phyloP scores from a whole-genome alignment of 2,113 vertebrate species.

The Parotia lawesii region DNA sequence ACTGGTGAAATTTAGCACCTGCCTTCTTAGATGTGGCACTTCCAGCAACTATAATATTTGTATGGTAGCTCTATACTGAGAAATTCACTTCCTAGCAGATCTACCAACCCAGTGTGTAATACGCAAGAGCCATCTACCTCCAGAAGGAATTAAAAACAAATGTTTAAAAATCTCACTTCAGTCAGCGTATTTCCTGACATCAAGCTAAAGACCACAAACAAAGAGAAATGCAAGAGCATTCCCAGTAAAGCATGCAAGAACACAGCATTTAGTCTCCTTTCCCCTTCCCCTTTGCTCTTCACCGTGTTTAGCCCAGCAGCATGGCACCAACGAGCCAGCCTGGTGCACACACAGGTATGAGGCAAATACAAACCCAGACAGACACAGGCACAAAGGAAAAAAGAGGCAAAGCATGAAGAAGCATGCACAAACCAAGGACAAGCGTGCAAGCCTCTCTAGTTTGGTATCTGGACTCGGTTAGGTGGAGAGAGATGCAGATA shows the following conservation, averaged over 20 bases:
- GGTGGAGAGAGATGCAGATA: slow-evolving; percentile 64
- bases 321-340: slow-evolving; percentile 32
- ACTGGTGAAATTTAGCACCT: background rate
- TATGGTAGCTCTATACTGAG: background rate
- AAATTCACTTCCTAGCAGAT: background rate
- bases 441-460: slow-evolving; percentile 46
- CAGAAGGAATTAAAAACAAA: background rate
- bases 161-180: background rate
- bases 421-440: slow-evolving; percentile 71
- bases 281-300: slow-evolving; percentile 16
- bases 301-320: slow-evolving; percentile 42
- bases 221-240: slow-evolving; percentile 30
- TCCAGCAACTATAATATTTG: background rate
- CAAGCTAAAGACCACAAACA: background rate
- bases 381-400: background rate
- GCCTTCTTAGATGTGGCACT: background rate
- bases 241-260: slow-evolving; percentile 49
- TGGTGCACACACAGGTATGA: background rate
- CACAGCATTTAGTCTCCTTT: background rate
- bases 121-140: background rate
- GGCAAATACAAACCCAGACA: background rate
- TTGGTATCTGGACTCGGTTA: slow-evolving; percentile 34
- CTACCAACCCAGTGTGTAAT: background rate
- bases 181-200: background rate
- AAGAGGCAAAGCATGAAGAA: slow-evolving; percentile 46